These are phyloP conservation scores for Poeciliopsis presidionis DNA, from an alignment of 2,797 vertebrate genomes.

Conservation along the genomic window DNA sequence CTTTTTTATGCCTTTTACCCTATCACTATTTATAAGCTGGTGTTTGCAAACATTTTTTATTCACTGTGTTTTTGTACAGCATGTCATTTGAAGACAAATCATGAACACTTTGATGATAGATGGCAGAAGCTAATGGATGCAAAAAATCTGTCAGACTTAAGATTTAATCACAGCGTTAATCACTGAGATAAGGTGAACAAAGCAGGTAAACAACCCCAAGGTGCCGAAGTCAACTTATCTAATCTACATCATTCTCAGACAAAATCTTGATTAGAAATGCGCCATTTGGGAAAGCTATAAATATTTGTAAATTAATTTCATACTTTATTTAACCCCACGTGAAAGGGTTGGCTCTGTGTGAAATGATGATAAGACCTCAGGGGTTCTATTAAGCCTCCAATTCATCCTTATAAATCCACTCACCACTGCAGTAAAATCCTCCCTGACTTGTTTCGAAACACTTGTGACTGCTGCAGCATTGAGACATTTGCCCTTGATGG, in stretches of 20 bases:
- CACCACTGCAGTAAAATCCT: constrained; percentile 17
- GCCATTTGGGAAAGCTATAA: constrained; percentile 47
- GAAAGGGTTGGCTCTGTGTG: constrained; percentile 45
- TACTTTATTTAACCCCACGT: constrained; percentile 66
- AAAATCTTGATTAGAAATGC: constrained; percentile 45
- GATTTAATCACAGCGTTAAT: constrained; percentile 54
- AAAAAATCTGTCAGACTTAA: constrained; percentile 24
- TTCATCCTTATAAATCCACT: constrained; percentile 64
- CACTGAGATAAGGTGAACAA: constrained; percentile 39
- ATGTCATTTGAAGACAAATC: constrained; percentile 13
- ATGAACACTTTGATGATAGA: constrained; percentile 29
- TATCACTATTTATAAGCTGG: constrained; percentile 12
- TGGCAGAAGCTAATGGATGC: constrained; percentile 35
- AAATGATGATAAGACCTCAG: constrained; percentile 60
- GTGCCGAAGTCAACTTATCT: constrained; percentile 39
- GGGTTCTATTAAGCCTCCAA: constrained; percentile 59
- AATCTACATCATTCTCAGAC: constrained; percentile 35
- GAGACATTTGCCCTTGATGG: constrained; percentile 42
- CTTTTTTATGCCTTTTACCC: neutral
- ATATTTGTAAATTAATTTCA: constrained; percentile 63
- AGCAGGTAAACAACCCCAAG: constrained; percentile 48
- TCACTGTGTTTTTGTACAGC: neutral
- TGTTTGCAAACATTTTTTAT: neutral
- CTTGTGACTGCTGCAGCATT: constrained; percentile 38
- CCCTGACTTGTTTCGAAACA: constrained; percentile 47